A percentile compares a stretch with the other conserved stretches of the same genome.
These are phyloP conservation scores for Pachycephus smyrnensis DNA, from an alignment of 2,888 invertebrate species.

Conservation along the genomic window DNA sequence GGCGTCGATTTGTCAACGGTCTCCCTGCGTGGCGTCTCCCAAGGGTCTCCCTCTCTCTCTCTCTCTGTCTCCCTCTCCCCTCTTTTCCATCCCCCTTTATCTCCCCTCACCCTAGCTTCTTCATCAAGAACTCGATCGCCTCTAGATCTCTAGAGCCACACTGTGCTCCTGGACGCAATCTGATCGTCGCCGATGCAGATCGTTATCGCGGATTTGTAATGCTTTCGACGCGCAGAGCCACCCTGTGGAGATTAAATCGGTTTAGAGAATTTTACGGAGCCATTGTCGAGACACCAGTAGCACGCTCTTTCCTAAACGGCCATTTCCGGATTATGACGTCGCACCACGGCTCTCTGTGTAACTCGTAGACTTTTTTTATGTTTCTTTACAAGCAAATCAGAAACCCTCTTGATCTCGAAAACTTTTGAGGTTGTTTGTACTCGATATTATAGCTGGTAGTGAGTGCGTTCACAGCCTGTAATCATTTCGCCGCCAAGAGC, in stretches of 20 bases:
- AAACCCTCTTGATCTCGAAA: constrained; percentile 14
- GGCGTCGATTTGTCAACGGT: constrained; percentile 20
- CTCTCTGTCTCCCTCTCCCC: constrained; percentile 5
- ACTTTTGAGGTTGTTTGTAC: constrained; percentile 57
- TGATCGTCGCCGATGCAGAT: constrained; percentile 37
- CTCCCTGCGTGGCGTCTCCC: constrained; percentile 5
- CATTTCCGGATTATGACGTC: constrained; percentile 49
- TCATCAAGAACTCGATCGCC: neutral
- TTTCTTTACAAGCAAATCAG: neutral
- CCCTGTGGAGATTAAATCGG: neutral
- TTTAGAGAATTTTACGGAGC: neutral
- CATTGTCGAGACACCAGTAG: neutral
- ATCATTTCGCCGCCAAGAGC: constrained; percentile 62
- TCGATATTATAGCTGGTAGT: constrained; percentile 58
- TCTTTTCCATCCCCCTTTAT: neutral
- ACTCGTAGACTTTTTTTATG: neutral
- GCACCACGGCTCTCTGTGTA: neutral
- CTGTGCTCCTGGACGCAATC: neutral
- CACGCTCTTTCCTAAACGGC: constrained; percentile 36
- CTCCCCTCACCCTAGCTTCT: neutral
- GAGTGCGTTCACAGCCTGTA: constrained; percentile 58
- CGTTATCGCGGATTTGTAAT: constrained; percentile 52
- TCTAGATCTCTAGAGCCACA: neutral
- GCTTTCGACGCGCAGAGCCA: constrained; percentile 14
- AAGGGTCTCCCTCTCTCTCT: neutral